phyloP scores from a whole-genome alignment of 2,113 vertebrate species.

The Zosterops hypoxanthus region DNA sequence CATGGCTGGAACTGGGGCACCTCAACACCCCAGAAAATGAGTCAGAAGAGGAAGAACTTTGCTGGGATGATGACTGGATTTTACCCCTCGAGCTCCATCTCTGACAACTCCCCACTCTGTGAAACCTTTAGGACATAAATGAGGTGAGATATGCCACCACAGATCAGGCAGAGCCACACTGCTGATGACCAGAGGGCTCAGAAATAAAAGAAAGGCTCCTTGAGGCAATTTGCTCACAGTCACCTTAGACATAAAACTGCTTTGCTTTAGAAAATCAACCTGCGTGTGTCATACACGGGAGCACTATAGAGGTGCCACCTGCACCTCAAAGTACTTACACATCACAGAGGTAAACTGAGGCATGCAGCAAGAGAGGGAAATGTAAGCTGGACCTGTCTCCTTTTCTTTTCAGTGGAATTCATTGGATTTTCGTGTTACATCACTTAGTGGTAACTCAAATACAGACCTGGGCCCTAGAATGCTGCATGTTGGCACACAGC shows the following conservation, averaged over 20 bases:
- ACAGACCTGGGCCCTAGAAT: fast-evolving
- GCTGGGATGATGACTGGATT: not conserved
- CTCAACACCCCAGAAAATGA: not conserved
- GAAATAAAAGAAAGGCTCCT: not conserved
- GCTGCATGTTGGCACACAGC: not conserved
- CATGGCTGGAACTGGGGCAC: not conserved
- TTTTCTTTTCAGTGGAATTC: not conserved
- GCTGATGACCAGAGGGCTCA: not conserved
- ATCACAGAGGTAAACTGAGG: not conserved
- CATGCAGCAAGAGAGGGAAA: not conserved
- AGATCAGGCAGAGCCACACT: not conserved
- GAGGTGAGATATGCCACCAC: not conserved
- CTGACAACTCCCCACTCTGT: not conserved
- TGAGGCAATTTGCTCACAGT: not conserved
- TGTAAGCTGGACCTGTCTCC: fast-evolving
- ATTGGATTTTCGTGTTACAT: not conserved
- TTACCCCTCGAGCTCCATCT: not conserved
- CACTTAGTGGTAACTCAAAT: not conserved
- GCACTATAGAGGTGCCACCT: not conserved
- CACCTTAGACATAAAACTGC: not conserved
- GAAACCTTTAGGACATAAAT: not conserved
- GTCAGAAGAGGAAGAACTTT: not conserved
- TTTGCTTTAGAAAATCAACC: not conserved
- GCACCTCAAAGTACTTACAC: not conserved
- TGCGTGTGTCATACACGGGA: not conserved